Evolutionary conservation across 2,113 vertebrate species (phyloP).

Genomic region (Onychostoma macrolepis): DNA sequence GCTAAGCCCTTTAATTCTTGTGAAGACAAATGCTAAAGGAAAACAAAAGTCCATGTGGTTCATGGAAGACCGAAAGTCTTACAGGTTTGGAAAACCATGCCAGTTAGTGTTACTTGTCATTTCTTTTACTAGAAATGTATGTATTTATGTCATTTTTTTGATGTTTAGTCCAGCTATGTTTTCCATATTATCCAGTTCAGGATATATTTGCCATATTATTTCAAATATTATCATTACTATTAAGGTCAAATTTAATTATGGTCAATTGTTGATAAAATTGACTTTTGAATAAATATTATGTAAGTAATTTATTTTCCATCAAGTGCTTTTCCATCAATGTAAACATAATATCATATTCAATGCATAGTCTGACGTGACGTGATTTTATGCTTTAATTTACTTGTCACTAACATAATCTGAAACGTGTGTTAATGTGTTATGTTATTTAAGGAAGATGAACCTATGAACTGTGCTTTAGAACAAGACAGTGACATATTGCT

Average conservation of each 20-base stretch:
- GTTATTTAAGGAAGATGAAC: background rate
- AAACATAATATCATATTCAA: background rate
- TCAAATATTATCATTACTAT: background rate
- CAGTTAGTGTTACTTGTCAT: background rate
- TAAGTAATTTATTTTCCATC: background rate
- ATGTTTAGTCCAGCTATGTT: background rate
- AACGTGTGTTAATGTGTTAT: background rate
- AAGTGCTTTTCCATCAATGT: background rate
- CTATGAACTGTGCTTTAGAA: background rate
- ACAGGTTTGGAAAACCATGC: background rate
- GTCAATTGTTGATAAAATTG: background rate
- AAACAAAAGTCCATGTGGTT: background rate
- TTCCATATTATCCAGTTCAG: too few relatives aligned
- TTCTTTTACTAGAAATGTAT: background rate
- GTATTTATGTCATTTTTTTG: background rate
- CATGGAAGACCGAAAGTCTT: background rate
- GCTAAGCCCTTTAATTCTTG: conserved; percentile 13
- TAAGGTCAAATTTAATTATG: background rate
- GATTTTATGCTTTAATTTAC: background rate
- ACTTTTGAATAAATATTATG: background rate
- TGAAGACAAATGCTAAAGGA: conserved; percentile 5
- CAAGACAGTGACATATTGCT: conserved; percentile 3
- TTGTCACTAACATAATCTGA: background rate
- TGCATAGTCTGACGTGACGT: background rate
- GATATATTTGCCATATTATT: too few relatives aligned